Evolutionary conservation across 2,797 vertebrate species (phyloP).

Genomic region (Lacerta bilineata): DNA sequence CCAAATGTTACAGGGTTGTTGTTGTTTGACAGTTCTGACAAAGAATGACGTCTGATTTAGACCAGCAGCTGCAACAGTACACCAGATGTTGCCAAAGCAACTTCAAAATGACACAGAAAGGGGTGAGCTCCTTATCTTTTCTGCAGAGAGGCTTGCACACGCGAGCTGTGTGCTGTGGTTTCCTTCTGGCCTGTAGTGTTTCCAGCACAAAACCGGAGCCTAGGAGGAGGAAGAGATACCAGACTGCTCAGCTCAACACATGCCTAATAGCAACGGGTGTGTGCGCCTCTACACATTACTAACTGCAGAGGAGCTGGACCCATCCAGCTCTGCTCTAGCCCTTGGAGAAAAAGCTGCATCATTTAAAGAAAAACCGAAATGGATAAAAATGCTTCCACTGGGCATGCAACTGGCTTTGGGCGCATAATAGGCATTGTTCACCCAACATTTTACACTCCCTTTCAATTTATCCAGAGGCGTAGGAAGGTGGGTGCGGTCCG

Average conservation of each 20-base stretch:
- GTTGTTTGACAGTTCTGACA: background rate
- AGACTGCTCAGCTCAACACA: background rate
- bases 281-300: background rate
- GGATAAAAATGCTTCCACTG: background rate
- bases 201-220: background rate
- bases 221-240: background rate
- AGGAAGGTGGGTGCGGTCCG: no score
- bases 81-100: background rate
- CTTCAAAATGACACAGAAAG: background rate
- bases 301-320: background rate
- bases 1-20: background rate
- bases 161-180: slow-evolving; percentile 4
- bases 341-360: background rate
- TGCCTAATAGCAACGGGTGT: background rate
- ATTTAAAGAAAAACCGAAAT: background rate
- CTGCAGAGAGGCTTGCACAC: background rate
- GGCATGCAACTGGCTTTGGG: background rate
- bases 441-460: background rate
- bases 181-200: slow-evolving; percentile 10
- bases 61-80: background rate
- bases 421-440: background rate
- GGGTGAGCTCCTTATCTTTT: background rate
- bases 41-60: background rate
- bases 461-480: no score
- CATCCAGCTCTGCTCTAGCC: background rate